phyloP scores from a whole-genome alignment of 2,113 vertebrate species.

The Thunnus thynnus region DNA sequence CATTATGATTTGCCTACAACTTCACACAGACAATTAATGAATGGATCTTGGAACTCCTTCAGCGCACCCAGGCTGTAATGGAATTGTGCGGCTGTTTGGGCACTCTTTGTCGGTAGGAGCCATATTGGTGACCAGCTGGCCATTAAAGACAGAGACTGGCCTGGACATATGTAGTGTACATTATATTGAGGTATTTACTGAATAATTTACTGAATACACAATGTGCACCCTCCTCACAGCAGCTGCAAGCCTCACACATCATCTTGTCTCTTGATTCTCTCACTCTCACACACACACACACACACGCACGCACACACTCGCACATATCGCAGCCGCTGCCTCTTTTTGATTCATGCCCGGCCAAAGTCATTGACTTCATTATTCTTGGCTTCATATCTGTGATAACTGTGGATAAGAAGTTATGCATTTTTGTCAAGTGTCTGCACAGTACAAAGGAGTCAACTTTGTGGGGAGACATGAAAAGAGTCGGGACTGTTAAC shows the following conservation, averaged over 20 bases:
- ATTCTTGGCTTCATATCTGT: constrained; percentile 77
- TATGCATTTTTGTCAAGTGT: constrained; percentile 64
- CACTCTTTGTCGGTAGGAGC: constrained; percentile 79
- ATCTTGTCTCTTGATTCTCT: constrained; percentile 59
- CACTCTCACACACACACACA: constrained; percentile 28
- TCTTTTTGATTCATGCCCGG: constrained; percentile 78
- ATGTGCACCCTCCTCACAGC: constrained; percentile 72
- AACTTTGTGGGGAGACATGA: constrained; percentile 58
- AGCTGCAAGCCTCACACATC: constrained; percentile 74
- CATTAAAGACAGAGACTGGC: constrained; percentile 83
- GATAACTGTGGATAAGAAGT: constrained; percentile 69
- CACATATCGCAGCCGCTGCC: constrained; percentile 53
- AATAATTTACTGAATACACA: constrained; percentile 87
- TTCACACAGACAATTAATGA: constrained; percentile 87
- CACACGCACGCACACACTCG: constrained; percentile 48
- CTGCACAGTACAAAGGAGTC: constrained; percentile 55
- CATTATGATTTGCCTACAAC: constrained; percentile 86
- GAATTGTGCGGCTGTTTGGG: constrained; percentile 80
- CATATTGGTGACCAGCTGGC: constrained; percentile 90
- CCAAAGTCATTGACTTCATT: constrained; percentile 80
- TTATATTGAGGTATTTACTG: constrained; percentile 86
- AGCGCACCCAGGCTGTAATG: constrained; percentile 80
- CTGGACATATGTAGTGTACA: constrained; percentile 87
- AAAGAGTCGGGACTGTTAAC: constrained; percentile 49
- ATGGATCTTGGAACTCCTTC: constrained; percentile 84